A percentile compares a stretch with the other conserved stretches of the same genome.
Evolutionary conservation across 2,888 invertebrate species (phyloP).

Genomic region (Geotrupes spiniger): DNA sequence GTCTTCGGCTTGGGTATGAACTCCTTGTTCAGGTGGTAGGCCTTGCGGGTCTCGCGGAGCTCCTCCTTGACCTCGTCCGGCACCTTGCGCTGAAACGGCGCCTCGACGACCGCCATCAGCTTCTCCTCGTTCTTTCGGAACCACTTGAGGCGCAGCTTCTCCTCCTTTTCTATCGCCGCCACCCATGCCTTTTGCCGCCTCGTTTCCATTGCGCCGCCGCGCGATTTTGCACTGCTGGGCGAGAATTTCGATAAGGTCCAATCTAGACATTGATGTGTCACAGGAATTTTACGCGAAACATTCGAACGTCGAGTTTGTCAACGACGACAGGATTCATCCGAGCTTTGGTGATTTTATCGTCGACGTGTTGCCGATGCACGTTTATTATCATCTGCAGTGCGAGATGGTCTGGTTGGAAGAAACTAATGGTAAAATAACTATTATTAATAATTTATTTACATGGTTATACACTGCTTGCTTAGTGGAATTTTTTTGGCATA

Average conservation of each 20-base stretch:
- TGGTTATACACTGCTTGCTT: too few relatives aligned
- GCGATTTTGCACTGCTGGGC: conserved; percentile 8
- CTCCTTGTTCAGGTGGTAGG: conserved; percentile 31
- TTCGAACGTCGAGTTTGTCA: conserved; percentile 21
- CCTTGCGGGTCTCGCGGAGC: conserved; percentile 30
- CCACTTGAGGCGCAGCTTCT: conserved; percentile 44
- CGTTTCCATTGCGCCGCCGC: conserved; percentile 14
- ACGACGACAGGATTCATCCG: conserved; percentile 31
- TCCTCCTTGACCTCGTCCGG: conserved; percentile 37
- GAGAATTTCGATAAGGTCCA: conserved; percentile 13
- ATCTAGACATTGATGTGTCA: too few relatives aligned
- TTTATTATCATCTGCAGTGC: conserved; percentile 36
- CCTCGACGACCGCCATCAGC: conserved; percentile 38
- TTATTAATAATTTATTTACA: not conserved
- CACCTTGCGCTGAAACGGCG: conserved; percentile 33
- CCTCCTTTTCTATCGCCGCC: conserved; percentile 41
- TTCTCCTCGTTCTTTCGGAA: conserved; percentile 43
- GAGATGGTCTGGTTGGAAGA: conserved; percentile 38
- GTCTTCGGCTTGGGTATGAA: conserved; percentile 25
- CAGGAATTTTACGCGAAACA: conserved; percentile 37
- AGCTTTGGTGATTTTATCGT: conserved; percentile 33
- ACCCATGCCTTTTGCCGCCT: conserved; percentile 18
- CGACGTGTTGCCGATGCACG: conserved; percentile 34
- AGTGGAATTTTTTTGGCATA: not conserved
- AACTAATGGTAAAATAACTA: conserved; percentile 19